Base-by-base conservation (phyloP, 2,888 invertebrate species). In the Agrotis puta region DNA sequence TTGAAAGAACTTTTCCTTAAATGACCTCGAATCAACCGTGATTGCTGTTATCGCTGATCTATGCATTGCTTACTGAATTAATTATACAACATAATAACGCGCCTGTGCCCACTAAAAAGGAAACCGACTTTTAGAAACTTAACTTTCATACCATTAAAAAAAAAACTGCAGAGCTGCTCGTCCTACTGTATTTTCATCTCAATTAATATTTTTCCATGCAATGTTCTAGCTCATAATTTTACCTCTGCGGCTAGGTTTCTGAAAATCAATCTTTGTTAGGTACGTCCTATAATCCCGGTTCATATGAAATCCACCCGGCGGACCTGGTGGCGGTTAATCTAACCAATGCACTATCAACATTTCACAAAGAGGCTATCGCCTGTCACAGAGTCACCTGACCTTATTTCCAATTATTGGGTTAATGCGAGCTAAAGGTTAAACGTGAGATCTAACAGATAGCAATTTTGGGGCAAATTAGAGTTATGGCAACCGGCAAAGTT, bases 401-500 rank as follows among this genome's bases (percentile, higher is more conserved):
- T 62, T 53, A 47, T 61, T 47, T 24, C 24, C 45, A 70, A 53
- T 39, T 47, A 13, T 59, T 53, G 11, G 13, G 16, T 51, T 22
- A 1, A 33, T 61, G 18, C 16, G 50, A 58, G 9, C 43, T 27
- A 50, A 22, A 27, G 50, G 22, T 51, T 59, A 13, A 43, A 22
- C 22, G 16, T 33, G n/a, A n/a, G 39, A 9, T 11, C 39, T 18
- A 20, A n/a, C 24, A 20, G 39, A 14, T 39, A 27, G 27, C 20
- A 56, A 56, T 74, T 64, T 74, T 43, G 7, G 74, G 16, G 53
- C 47, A 53, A 47, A 53, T 47, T 48, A 39, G 47, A 65, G 57
- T 47, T 33, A 57, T 72, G 62, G 22, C 45, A 11, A 24, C 7
- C 27, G 18, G n/a, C 51, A 64, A 73, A 50, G 18, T 50, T 57